phyloP scores from a whole-genome alignment of 2,888 invertebrate genomes.

The Agrotis clavis region DNA sequence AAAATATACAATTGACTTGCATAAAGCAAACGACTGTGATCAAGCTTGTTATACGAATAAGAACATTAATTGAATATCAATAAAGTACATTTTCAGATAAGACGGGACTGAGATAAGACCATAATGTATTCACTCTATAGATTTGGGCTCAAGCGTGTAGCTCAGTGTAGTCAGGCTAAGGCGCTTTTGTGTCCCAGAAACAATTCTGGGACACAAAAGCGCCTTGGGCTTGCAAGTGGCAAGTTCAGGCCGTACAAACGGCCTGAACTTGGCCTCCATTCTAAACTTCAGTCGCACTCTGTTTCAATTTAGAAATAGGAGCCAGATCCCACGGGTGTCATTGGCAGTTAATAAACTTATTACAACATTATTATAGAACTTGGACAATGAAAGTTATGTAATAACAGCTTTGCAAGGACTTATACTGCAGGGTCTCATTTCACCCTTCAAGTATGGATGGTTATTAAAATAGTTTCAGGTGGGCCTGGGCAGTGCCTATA shows the following conservation, averaged over 20 bases:
- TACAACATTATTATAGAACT: conserved; percentile 14
- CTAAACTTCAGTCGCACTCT: conserved; percentile 3
- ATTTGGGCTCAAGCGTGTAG: no score
- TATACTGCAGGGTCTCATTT: not conserved
- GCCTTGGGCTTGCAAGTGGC: no score
- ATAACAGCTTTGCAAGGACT: conserved; percentile 13
- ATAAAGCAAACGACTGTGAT: no score
- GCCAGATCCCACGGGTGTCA: not conserved
- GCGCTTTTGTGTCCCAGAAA: no score
- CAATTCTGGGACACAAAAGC: no score
- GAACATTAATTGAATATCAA: no score
- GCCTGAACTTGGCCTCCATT: not conserved
- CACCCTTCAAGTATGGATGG: conserved; percentile 7
- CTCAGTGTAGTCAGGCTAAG: not conserved
- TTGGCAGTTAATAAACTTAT: conserved; percentile 13
- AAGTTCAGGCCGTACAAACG: no score
- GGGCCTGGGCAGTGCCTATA: conserved; percentile 15
- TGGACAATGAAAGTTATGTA: conserved; percentile 29
- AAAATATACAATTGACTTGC: no score
- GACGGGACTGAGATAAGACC: no score
- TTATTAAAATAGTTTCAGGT: conserved; percentile 48
- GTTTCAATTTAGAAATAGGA: conserved; percentile 2
- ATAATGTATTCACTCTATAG: no score
- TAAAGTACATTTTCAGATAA: no score
- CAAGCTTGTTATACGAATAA: no score